Evolutionary conservation across 2,797 vertebrate species (phyloP), one percentile per base, ranked within the genome.

Genomic region (Paguma larvata): DNA sequence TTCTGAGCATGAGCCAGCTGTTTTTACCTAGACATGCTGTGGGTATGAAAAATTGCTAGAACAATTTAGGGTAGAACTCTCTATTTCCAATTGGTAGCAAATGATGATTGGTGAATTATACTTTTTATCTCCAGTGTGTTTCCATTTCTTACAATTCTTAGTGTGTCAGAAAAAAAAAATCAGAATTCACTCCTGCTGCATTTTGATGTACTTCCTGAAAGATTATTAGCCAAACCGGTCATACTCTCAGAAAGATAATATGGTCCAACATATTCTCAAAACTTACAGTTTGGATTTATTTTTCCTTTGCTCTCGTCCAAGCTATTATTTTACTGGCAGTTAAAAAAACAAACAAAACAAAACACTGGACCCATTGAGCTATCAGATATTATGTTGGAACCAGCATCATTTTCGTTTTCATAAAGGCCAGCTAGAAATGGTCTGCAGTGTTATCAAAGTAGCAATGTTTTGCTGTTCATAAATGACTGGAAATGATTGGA

Each of bases 241-340:
- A 59, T 34, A 70, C 21, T 82, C 19, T 88, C n/a, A 67, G 53
- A 53, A 53, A 85, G 59, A 38, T n/a, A 21, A 44, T 62, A 9
- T 9, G 32, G 79, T 82, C 89, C 93, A 93, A 84, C 62, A 84
- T 67, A 88, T 84, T 91, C 93, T 96, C 72, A 95, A 85, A 96
- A 88, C 72, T 67, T 91, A 93, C 10, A 86, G 59, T 86, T 95
- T 95, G 84, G 75, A 86, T 84, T 97, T 89, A 70, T 96, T 97
- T 96, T 97, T 96, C 48, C 68, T 53, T 96, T 96, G 91, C 85
- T 94, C 21, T 90, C 56, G 89, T 97, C 93, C 89, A 97, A 93
- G 70, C 53, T 96, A 72, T 93, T 94, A 91, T 95, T 95, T 94
- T 96, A 75, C 51, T 96, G 89, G 89, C 68, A 97, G 68, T 23